These are phyloP conservation scores for Diplosoma virens DNA, from an alignment of 23 tunicate species.

Conservation along the genomic window DNA sequence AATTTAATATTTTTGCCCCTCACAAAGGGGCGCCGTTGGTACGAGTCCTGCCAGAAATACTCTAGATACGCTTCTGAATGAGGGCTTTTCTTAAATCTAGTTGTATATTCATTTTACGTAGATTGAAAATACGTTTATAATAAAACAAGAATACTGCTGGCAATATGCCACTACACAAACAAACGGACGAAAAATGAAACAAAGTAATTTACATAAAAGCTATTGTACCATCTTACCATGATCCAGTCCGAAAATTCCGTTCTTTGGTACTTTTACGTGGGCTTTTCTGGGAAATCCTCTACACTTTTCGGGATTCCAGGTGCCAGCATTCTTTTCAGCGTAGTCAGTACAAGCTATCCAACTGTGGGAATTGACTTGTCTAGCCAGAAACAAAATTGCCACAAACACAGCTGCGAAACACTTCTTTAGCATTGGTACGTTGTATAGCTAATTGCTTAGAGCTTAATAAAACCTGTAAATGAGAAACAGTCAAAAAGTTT, in stretches of 20 bases:
- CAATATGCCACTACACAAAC: neutral
- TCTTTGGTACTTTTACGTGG: neutral
- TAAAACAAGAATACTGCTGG: neutral
- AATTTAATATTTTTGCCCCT: no score
- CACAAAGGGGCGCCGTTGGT: no score
- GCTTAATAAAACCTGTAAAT: no score
- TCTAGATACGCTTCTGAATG: no score
- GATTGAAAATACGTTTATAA: no score
- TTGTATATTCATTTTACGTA: no score
- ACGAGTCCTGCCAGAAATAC: no score
- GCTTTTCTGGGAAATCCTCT: slow-evolving; percentile 56
- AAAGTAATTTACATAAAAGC: neutral
- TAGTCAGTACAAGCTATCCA: slow-evolving; percentile 84
- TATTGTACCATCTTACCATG: neutral
- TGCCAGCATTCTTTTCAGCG: slow-evolving; percentile 53
- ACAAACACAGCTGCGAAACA: no score
- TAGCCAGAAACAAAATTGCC: neutral
- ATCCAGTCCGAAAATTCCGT: slow-evolving; percentile 1
- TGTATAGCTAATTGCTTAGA: no score
- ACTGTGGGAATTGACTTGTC: slow-evolving; percentile 31
- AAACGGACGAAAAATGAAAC: neutral
- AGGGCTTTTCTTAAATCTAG: no score
- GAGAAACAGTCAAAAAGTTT: no score
- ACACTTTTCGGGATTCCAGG: slow-evolving; percentile 49
- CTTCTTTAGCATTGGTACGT: no score